Percentiles rank a stretch among this genome's conserved stretches.
Evolutionary conservation across 2,888 invertebrate genomes (phyloP).

Genomic region (Ptychoptera contaminata): DNA sequence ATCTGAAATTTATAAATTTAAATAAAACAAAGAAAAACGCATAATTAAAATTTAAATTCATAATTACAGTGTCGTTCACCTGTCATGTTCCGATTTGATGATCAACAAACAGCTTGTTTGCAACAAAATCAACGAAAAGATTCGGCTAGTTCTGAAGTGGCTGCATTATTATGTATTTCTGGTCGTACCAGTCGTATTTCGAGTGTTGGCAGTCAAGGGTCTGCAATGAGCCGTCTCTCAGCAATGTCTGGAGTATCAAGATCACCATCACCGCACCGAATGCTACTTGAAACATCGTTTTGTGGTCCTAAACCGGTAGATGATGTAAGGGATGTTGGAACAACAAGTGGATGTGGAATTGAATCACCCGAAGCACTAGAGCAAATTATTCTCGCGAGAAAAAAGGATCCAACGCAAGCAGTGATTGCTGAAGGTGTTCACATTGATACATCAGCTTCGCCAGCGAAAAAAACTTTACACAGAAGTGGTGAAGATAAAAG

Average conservation of each 20-base stretch:
- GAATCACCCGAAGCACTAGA: constrained; percentile 38
- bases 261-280: constrained; percentile 80
- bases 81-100: constrained; percentile 32
- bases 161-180: constrained; percentile 53
- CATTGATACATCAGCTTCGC: constrained; percentile 29
- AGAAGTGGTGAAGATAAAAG: constrained; percentile 17
- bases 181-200: constrained; percentile 70
- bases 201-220: constrained; percentile 68
- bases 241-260: constrained; percentile 42
- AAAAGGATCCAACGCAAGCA: constrained; percentile 47
- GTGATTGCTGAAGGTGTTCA: constrained; percentile 46
- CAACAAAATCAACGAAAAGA: constrained; percentile 51
- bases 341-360: constrained; percentile 32
- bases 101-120: constrained; percentile 24
- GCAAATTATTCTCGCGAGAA: constrained; percentile 40
- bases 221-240: constrained; percentile 41
- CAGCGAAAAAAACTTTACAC: constrained; percentile 15
- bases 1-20: constrained; percentile 1
- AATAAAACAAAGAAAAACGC: too few species aligned
- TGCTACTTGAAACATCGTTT: constrained; percentile 79
- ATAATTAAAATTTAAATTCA: neutral
- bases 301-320: constrained; percentile 66
- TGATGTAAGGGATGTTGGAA: constrained; percentile 34
- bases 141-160: constrained; percentile 62
- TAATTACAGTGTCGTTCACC: constrained; percentile 21